Evolutionary conservation across 2,113 vertebrate genomes (phyloP).

Genomic region (Muntiacus muntjak): DNA sequence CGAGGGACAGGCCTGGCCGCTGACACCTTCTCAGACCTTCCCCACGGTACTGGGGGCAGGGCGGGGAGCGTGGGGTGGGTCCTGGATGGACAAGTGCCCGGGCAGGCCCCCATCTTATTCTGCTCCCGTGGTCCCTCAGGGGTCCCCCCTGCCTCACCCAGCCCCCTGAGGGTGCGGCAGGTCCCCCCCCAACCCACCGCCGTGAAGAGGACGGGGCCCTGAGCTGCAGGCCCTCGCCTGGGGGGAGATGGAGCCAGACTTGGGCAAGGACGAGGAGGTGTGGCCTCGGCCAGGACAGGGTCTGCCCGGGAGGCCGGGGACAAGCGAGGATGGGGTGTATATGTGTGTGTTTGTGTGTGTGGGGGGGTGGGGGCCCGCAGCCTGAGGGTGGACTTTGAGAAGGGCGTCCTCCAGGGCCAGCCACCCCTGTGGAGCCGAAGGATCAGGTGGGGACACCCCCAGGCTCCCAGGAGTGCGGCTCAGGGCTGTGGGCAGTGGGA

Average conservation of each 20-base stretch:
- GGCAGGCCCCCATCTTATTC: no score
- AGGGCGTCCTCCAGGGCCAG: no score
- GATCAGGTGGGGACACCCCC: no score
- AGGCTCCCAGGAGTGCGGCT: not conserved
- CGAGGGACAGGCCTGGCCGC: not conserved
- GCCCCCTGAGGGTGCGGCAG: no score
- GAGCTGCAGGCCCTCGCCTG: accelerated
- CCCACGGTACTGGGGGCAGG: no score
- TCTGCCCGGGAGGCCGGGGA: not conserved
- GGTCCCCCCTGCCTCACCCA: not conserved
- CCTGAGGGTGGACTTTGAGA: not conserved
- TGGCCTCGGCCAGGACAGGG: not conserved
- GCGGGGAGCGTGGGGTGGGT: not conserved
- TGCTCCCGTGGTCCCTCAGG: not conserved
- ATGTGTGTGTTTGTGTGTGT: accelerated
- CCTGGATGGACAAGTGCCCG: accelerated
- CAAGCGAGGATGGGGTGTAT: accelerated
- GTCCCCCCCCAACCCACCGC: accelerated
- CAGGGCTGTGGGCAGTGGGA: not conserved
- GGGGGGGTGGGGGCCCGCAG: not conserved
- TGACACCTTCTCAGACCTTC: not conserved
- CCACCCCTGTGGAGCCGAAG: not conserved
- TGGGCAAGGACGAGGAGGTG: not conserved
- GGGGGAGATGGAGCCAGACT: not conserved
- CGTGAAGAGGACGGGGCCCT: not conserved